Base-by-base conservation (phyloP, 1,140 invertebrate species). In the Diprion similis region DNA sequence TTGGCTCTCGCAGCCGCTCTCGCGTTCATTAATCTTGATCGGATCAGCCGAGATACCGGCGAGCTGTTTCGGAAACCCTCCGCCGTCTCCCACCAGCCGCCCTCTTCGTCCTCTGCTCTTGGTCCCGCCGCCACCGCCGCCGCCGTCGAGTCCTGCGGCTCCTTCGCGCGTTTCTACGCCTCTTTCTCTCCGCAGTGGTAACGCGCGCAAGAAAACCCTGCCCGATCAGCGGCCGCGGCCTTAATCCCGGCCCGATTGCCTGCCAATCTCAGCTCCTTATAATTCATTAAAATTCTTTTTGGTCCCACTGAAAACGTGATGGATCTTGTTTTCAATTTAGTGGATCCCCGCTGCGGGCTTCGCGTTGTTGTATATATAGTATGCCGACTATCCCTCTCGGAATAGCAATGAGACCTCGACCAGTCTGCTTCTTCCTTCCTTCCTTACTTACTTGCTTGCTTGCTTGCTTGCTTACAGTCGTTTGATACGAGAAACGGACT, bases 281-380 rank as follows among this genome's bases (percentile, higher is more conserved):
- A 85, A 86, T 87, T 86, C 85, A 87, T 87, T 87, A 85, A 86
- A 85, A 87, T 87, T 86, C 84, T 84, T 86, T 86, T 82, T 86
- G 81, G 81, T 59, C 82, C 79, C 80, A 78, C 80, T 80, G 79
- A 78, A 86, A 87, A 87, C 86, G 86, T 87, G 86, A 87, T 84
- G 86, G 86, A 87, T 86, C 85, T 84, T 86, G 82, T 84, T 86
- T 87, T 87, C 86, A 87, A 87, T 87, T 87, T 87, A 83, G 81
- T 76, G 80, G 81, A 86, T 83, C 83, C 85, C 86, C 78, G 81
- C 84, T 85, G 83, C 76, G 84, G 84, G 78, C 77, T 76, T 70
- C 77, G 79, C 73, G 76, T 59, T 46, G 47, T 68, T 70, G 77
- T 76, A 59, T 59, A 77, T 37, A 37, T 37, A 37, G 24, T 37